Base-by-base conservation (phyloP, 2,888 invertebrate genomes). In the Ophion obscuratus region DNA sequence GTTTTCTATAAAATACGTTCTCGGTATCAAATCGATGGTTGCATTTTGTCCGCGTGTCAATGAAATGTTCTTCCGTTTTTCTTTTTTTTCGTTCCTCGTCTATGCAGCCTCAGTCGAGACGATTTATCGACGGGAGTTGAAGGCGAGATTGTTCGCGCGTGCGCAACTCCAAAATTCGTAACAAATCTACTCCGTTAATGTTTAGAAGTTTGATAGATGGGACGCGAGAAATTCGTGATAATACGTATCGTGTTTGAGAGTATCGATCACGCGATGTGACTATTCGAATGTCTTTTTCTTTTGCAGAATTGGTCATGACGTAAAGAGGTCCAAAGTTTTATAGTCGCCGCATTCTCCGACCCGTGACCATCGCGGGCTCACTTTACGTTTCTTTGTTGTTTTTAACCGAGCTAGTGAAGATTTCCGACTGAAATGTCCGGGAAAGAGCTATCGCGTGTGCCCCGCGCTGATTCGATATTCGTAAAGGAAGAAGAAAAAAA, bases 371-470 rank as follows among this genome's bases (percentile, higher is more conserved):
- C 62, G 78, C 67, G 24, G 44, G 11, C n/a, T 70, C 20, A 40
- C 40, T n/a, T 67, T 40, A n/a, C 57, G 11, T 66, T 44, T 66
- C 78, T 79, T 31, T 80, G 17, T 62, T 40, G 6, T 62, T 59
- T 31, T 53, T 57, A 44, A 20, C 24, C 61, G 17, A 31, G 24
- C 10, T 71, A 17, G 17, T 53, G 17, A 59, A 75, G 14, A 44
- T 73, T 74, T 83, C 44, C 14, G 47, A n/a, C n/a, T 24, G 44
- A 9, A 67, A 20, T 67, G 59, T 73, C 40, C 53, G 61, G 53
- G n/a, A 36, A 86, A 88, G 78, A 87, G 74, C 85, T 68, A 89
- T 85, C 87, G 81, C 84, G 83, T 88, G 84, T 86, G 89, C 82
- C 88, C 88, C 85, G 87, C 85, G 87, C 87, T 87, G 75, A 71